Evolutionary conservation across 2,888 invertebrate species (phyloP).

Genomic region (Cyaniris semiargus): DNA sequence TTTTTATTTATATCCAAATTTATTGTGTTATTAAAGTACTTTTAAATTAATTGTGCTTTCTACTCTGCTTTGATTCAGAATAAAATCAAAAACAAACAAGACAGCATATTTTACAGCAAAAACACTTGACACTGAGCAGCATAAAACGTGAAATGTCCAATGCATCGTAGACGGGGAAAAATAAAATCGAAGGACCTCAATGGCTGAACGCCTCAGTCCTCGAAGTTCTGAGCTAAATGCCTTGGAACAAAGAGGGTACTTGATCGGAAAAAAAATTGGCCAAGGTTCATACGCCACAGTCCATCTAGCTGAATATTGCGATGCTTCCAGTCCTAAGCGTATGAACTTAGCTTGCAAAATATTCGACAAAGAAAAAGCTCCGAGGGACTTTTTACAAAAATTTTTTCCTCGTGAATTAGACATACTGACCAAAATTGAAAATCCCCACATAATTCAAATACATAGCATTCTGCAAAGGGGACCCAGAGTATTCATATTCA

Average conservation of each 20-base stretch:
- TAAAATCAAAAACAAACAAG: slow-evolving; percentile 61
- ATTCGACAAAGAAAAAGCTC: slow-evolving; percentile 93
- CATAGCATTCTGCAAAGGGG: slow-evolving; percentile 92
- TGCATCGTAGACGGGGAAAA: slow-evolving; percentile 79
- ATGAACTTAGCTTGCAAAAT: slow-evolving; percentile 93
- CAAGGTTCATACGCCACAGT: slow-evolving; percentile 96
- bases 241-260: slow-evolving; percentile 90
- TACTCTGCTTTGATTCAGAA: slow-evolving; percentile 65
- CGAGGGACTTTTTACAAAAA: slow-evolving; percentile 92
- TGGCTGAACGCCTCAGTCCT: slow-evolving; percentile 87
- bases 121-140: slow-evolving; percentile 71
- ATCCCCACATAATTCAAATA: slow-evolving; percentile 94
- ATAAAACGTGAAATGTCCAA: slow-evolving; percentile 77
- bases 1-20: slow-evolving; percentile 77
- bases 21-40: slow-evolving; percentile 79
- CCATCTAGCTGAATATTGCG: slow-evolving; percentile 90
- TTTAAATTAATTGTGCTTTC: slow-evolving; percentile 73
- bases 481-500: slow-evolving; percentile 92
- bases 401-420: slow-evolving; percentile 96
- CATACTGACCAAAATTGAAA: slow-evolving; percentile 92
- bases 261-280: slow-evolving; percentile 92
- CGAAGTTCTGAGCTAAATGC: slow-evolving; percentile 92
- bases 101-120: slow-evolving; percentile 50
- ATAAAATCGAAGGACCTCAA: slow-evolving; percentile 80
- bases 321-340: slow-evolving; percentile 84